Evolutionary conservation across 2,888 invertebrate genomes (phyloP).

Genomic region (Halictus quadricinctus): DNA sequence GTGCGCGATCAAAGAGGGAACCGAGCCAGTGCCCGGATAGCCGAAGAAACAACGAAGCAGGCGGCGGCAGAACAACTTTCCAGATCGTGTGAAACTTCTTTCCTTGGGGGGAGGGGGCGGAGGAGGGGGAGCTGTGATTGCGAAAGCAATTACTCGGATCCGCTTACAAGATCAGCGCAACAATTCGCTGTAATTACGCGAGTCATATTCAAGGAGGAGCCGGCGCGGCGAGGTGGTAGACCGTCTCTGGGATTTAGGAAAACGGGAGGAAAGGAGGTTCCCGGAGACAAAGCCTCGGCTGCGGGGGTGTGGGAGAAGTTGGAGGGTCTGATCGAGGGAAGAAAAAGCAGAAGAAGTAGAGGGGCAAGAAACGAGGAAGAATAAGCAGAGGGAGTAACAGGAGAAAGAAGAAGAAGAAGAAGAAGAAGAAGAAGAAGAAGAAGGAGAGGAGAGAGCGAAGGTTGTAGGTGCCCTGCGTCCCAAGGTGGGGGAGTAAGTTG

Average conservation of each 20-base stretch:
- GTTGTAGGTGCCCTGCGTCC: conserved; percentile 31
- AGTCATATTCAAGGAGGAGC: conserved; percentile 50
- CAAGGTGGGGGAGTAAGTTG: conserved; percentile 64
- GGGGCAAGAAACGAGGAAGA: conserved; percentile 42
- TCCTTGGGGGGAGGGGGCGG: no score
- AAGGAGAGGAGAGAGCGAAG: conserved; percentile 33
- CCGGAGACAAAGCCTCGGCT: conserved; percentile 54
- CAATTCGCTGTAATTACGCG: conserved; percentile 60
- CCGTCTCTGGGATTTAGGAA: conserved; percentile 54
- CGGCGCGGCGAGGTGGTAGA: not conserved
- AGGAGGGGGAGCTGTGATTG: not conserved
- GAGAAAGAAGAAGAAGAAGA: conserved; percentile 32
- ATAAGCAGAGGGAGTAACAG: conserved; percentile 33
- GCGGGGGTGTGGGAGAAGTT: conserved; percentile 36
- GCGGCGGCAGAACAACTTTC: not conserved
- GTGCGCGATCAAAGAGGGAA: not conserved
- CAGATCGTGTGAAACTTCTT: conserved; percentile 21
- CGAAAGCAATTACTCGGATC: conserved; percentile 45
- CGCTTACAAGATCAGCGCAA: conserved; percentile 51
- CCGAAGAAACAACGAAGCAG: not conserved
- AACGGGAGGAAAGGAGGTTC: conserved; percentile 52
- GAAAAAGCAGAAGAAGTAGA: conserved; percentile 35
- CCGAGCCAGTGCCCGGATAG: not conserved
- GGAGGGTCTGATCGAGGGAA: conserved; percentile 43
- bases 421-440: conserved; percentile 24